Evolutionary conservation across 2,797 vertebrate genomes (phyloP).

Genomic region (Eidolon dupreanum): DNA sequence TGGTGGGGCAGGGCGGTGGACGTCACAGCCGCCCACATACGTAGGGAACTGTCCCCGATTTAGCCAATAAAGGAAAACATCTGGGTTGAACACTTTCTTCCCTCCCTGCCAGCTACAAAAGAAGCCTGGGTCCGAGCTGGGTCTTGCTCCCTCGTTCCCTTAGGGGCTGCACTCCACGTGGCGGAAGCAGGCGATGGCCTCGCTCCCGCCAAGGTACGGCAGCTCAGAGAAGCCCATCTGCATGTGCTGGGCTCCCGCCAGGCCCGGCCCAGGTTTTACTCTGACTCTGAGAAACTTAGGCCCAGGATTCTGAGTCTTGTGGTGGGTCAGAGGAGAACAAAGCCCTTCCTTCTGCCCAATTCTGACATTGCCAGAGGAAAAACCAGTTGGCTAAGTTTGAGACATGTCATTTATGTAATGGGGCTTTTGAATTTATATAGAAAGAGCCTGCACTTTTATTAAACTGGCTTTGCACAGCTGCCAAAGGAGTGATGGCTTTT

Average conservation of each 20-base stretch:
- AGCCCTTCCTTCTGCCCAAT: background rate
- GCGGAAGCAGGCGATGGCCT: background rate
- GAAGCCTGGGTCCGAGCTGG: background rate
- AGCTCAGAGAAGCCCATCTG: background rate
- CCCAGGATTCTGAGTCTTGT: background rate
- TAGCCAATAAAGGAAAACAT: background rate
- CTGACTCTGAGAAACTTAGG: background rate
- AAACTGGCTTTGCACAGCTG: background rate
- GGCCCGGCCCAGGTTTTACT: background rate
- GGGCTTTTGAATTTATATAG: background rate
- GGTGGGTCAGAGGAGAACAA: background rate
- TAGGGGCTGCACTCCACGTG: background rate
- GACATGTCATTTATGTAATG: background rate
- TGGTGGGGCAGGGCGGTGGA: background rate
- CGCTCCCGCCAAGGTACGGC: background rate
- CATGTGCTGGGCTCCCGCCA: background rate
- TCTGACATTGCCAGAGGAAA: background rate
- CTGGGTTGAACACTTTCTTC: background rate
- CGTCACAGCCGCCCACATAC: background rate
- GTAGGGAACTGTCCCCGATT: background rate
- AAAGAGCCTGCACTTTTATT: background rate
- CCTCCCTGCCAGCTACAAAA: background rate
- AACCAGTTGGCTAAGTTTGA: background rate
- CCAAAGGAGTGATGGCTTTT: slow-evolving; percentile 72
- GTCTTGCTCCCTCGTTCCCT: background rate